A percentile compares a stretch with the other conserved stretches of the same genome.
These are phyloP conservation scores for Myxocyprinus asiaticus DNA, from an alignment of 2,113 vertebrate species.

Conservation along the genomic window DNA sequence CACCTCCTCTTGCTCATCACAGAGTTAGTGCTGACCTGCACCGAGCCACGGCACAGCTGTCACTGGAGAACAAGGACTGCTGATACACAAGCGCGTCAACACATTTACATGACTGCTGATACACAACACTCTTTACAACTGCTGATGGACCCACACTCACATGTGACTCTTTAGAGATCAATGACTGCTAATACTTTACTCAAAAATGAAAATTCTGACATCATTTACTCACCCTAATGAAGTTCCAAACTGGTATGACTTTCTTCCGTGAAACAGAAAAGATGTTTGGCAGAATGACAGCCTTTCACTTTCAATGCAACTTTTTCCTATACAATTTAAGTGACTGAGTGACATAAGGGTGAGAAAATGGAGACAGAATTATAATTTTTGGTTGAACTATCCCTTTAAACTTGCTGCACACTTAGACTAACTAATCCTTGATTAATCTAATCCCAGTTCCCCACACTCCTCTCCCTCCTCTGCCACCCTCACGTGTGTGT, in stretches of 20 bases:
- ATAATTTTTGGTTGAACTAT: too few species aligned
- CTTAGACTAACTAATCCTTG: neutral
- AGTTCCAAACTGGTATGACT: too few species aligned
- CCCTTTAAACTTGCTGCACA: too few species aligned
- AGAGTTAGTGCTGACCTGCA: conserved; percentile 84
- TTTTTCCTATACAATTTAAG: too few species aligned
- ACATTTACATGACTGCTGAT: neutral
- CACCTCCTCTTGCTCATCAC: conserved; percentile 60
- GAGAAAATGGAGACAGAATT: too few species aligned
- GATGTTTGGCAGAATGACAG: too few species aligned
- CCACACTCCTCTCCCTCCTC: too few species aligned
- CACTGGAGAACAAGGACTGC: conserved; percentile 89
- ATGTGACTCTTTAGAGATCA: conserved; percentile 26
- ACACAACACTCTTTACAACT: neutral
- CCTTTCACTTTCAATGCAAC: too few species aligned
- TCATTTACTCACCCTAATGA: too few species aligned
- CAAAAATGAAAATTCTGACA: neutral
- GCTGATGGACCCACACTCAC: conserved; percentile 18
- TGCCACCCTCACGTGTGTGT: neutral
- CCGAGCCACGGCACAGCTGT: conserved; percentile 87
- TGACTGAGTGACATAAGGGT: too few species aligned
- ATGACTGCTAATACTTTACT: conserved; percentile 27
- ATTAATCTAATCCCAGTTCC: neutral
- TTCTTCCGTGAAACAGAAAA: too few species aligned
- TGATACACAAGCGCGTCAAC: conserved; percentile 62